phyloP scores from a whole-genome alignment of 2,113 vertebrate genomes.

The Conger conger region DNA sequence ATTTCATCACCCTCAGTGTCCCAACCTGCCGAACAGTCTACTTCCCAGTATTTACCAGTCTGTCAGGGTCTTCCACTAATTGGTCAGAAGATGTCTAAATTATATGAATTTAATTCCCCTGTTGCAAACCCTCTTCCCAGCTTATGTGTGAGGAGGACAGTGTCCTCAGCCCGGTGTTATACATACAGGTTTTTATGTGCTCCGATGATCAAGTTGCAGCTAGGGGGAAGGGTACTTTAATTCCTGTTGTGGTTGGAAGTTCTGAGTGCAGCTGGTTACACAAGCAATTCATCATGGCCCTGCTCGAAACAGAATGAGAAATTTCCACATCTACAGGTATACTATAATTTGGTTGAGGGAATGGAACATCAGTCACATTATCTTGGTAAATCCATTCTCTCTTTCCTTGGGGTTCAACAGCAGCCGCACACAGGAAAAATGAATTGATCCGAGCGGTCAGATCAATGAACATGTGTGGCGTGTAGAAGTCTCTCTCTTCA shows the following conservation, averaged over 20 bases:
- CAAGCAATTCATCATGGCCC: background rate
- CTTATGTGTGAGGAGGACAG: background rate
- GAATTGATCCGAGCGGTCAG: slow-evolving; percentile 43
- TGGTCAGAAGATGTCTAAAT: no score
- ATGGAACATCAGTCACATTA: slow-evolving; percentile 1
- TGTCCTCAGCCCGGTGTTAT: background rate
- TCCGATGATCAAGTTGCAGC: background rate
- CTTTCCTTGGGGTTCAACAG: slow-evolving; percentile 15
- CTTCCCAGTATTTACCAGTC: no score
- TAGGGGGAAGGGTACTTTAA: background rate
- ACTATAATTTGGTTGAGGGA: background rate
- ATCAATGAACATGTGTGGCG: slow-evolving; percentile 40
- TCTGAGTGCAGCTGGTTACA: background rate
- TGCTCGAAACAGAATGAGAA: background rate
- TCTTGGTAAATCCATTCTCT: slow-evolving; percentile 37
- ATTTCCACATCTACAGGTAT: background rate
- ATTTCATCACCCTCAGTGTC: no score
- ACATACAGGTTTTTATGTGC: background rate
- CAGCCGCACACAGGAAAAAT: slow-evolving; percentile 37
- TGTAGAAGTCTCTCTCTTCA: slow-evolving; percentile 28
- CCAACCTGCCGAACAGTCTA: no score
- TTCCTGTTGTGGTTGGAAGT: background rate
- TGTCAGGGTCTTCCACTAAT: no score
- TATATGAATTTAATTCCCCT: no score
- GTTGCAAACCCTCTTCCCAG: no score